These are phyloP conservation scores for Nasonia longicornis DNA, from an alignment of 1,140 invertebrate species.

Conservation along the genomic window DNA sequence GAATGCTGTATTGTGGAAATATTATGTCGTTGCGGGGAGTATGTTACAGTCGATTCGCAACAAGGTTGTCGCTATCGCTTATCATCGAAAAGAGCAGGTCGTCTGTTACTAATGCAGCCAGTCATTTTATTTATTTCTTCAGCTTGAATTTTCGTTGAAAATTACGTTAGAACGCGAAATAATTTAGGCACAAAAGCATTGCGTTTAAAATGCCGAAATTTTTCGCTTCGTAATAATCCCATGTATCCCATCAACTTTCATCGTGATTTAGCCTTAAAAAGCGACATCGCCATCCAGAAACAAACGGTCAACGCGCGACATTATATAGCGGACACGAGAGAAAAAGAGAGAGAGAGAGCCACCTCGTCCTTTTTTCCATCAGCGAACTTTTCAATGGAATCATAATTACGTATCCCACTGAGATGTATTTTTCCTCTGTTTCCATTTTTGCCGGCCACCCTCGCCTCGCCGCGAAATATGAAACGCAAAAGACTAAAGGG, in stretches of 20 bases:
- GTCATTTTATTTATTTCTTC: too few species aligned
- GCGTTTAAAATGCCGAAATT: not conserved
- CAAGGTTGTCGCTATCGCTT: not conserved
- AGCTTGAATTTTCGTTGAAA: too few species aligned
- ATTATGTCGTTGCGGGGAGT: not conserved
- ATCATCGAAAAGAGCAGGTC: too few species aligned
- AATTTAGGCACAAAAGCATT: too few species aligned
- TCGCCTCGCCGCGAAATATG: slow-evolving; percentile 31
- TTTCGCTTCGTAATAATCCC: not conserved
- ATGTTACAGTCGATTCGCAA: not conserved
- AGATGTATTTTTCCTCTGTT: slow-evolving; percentile 39
- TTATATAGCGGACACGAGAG: not conserved
- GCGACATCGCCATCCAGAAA: not conserved
- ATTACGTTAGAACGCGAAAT: too few species aligned
- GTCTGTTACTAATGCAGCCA: too few species aligned
- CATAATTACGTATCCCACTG: slow-evolving; percentile 55
- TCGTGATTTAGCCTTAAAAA: slow-evolving; percentile 2
- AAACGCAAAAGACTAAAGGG: slow-evolving; percentile 46
- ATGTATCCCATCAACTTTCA: not conserved
- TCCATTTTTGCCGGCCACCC: slow-evolving; percentile 32
- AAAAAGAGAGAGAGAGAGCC: not conserved
- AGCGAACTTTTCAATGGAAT: slow-evolving; percentile 59
- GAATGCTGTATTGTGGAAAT: not conserved
- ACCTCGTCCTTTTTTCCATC: slow-evolving; percentile 27
- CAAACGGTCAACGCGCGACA: not conserved